These are phyloP conservation scores for Mesoligia furuncula DNA, from an alignment of 2,888 invertebrate species.

Conservation along the genomic window DNA sequence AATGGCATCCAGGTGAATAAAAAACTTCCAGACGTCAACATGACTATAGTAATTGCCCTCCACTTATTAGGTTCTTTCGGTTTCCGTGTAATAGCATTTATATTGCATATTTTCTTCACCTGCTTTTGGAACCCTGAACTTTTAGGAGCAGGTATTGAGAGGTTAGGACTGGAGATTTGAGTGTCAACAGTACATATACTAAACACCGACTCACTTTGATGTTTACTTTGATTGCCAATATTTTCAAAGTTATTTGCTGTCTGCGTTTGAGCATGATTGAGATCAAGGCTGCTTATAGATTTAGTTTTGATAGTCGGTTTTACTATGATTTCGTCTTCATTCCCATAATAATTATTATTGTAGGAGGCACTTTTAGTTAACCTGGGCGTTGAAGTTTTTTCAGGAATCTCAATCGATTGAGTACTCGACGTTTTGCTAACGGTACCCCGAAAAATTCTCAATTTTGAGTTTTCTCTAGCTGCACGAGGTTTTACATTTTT, in stretches of 20 bases:
- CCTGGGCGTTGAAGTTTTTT: constrained; percentile 57
- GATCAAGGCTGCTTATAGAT: constrained; percentile 79
- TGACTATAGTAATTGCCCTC: constrained; percentile 91
- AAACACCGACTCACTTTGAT: constrained; percentile 73
- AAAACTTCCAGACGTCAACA: constrained; percentile 91
- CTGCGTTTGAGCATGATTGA: constrained; percentile 65
- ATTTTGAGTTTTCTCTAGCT: constrained; percentile 69
- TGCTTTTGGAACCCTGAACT: constrained; percentile 54
- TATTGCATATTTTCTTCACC: constrained; percentile 56
- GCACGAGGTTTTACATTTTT: constrained; percentile 71
- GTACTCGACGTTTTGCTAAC: constrained; percentile 58
- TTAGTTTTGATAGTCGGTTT: constrained; percentile 59
- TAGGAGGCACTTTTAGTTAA: constrained; percentile 82
- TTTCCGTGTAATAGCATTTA: constrained; percentile 65
- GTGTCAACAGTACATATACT: constrained; percentile 80
- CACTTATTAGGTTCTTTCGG: constrained; percentile 87
- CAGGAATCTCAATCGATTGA: constrained; percentile 67
- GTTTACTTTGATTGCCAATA: constrained; percentile 56
- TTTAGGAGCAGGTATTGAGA: constrained; percentile 59
- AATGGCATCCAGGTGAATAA: constrained; percentile 92
- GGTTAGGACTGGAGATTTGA: constrained; percentile 65
- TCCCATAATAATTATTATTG: constrained; percentile 66
- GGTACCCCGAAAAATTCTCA: constrained; percentile 81
- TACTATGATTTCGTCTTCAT: constrained; percentile 44
- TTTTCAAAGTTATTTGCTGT: constrained; percentile 54